These are phyloP conservation scores for Eueremaeus valkanovi DNA, from an alignment of 2,888 invertebrate genomes.

Conservation along the genomic window DNA sequence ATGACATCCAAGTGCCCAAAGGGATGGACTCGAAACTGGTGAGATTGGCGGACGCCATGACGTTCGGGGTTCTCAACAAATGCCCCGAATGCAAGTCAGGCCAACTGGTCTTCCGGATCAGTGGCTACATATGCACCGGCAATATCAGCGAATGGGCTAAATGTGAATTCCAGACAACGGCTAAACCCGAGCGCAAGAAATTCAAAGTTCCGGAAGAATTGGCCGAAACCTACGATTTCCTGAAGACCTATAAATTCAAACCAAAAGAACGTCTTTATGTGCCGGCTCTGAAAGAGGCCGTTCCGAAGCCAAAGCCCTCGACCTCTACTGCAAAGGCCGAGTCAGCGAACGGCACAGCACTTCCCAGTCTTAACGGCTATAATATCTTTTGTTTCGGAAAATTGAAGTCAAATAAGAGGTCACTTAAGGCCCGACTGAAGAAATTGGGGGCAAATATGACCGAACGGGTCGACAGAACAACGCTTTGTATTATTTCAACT, in stretches of 20 bases:
- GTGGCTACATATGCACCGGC: conserved; percentile 80
- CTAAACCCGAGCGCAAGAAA: conserved; percentile 66
- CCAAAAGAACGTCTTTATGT: background rate
- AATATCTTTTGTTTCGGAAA: conserved; percentile 65
- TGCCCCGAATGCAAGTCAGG: conserved; percentile 73
- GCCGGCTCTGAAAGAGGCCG: background rate
- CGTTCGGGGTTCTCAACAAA: conserved; percentile 74
- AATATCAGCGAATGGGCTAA: conserved; percentile 82
- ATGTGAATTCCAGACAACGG: conserved; percentile 65
- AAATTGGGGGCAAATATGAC: conserved; percentile 71
- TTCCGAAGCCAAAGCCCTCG: conserved; percentile 30
- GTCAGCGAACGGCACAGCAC: background rate
- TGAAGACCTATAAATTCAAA: conserved; percentile 50
- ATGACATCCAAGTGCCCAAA: conserved; percentile 60
- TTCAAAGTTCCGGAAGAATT: conserved; percentile 66
- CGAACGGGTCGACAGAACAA: conserved; percentile 61
- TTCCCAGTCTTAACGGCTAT: conserved; percentile 16
- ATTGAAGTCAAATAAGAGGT: conserved; percentile 55
- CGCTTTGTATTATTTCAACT: conserved; percentile 72
- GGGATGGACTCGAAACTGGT: conserved; percentile 25
- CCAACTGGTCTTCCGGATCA: conserved; percentile 57
- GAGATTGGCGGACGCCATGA: conserved; percentile 67
- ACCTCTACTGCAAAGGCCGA: background rate
- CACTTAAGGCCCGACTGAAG: conserved; percentile 64
- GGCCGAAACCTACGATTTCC: conserved; percentile 59